phyloP scores from a whole-genome alignment of 2,888 invertebrate species.

The Polyploca ridens region DNA sequence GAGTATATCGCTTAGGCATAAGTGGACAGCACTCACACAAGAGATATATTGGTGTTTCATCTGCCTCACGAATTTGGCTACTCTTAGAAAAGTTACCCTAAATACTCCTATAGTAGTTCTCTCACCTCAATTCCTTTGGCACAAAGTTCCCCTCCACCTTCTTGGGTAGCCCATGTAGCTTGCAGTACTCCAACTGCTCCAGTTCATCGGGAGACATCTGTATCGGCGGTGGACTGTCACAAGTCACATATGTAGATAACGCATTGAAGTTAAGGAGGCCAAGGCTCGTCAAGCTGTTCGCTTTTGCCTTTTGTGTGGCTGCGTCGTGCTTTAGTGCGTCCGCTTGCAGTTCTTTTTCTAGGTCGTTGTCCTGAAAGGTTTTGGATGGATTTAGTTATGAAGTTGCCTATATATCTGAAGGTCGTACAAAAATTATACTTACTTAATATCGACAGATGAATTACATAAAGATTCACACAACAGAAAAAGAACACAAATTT shows the following conservation, averaged over 20 bases:
- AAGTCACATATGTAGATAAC: slow-evolving; percentile 87
- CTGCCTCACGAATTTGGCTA: too few species aligned
- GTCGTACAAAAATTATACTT: too few species aligned
- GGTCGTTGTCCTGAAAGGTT: slow-evolving; percentile 66
- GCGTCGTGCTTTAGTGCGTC: slow-evolving; percentile 67
- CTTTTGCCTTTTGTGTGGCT: slow-evolving; percentile 64
- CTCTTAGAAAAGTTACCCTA: too few species aligned
- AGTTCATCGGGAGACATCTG: slow-evolving; percentile 92
- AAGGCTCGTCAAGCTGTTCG: slow-evolving; percentile 62
- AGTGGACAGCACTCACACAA: too few species aligned
- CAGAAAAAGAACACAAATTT: too few species aligned
- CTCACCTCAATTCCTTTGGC: slow-evolving; percentile 84
- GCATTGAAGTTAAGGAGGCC: slow-evolving; percentile 79
- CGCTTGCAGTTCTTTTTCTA: slow-evolving; percentile 74
- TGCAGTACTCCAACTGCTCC: slow-evolving; percentile 88
- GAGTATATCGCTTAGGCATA: too few species aligned
- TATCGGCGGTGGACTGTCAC: slow-evolving; percentile 92
- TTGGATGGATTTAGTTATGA: not conserved
- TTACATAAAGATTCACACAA: too few species aligned
- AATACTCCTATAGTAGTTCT: slow-evolving; percentile 6
- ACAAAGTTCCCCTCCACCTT: slow-evolving; percentile 88
- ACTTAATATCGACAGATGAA: too few species aligned
- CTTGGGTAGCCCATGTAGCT: slow-evolving; percentile 89
- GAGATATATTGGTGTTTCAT: too few species aligned
- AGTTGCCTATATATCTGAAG: too few species aligned